Evolutionary conservation across 2,113 vertebrate genomes (phyloP).

Genomic region (Australoheros scitulus): DNA sequence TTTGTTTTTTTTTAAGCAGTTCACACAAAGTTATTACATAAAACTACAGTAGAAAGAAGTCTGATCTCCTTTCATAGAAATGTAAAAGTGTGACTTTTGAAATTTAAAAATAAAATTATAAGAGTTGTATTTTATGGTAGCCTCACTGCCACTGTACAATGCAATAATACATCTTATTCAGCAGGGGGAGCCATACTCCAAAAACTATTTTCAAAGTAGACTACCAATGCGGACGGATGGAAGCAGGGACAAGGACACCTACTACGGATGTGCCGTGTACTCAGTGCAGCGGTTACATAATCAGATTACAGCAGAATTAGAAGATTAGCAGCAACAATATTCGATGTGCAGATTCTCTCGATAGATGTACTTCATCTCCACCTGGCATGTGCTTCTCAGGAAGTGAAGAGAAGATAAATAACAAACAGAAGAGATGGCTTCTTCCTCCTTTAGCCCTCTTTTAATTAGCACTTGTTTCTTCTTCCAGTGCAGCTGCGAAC

Average conservation of each 20-base stretch:
- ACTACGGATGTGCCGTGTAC: background rate
- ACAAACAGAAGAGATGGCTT: background rate
- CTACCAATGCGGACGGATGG: background rate
- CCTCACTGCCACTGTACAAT: background rate
- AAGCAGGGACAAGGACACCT: background rate
- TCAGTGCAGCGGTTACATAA: constrained; percentile 27
- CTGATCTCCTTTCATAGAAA: background rate
- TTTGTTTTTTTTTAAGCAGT: background rate
- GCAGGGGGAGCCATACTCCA: constrained; percentile 45
- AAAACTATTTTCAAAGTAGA: background rate
- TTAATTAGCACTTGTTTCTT: background rate
- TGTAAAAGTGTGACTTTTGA: background rate
- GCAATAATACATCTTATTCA: background rate
- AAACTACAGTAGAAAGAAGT: background rate
- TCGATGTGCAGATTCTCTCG: constrained; percentile 16
- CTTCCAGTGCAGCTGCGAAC: background rate
- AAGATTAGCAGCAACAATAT: constrained; percentile 39
- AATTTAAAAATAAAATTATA: background rate
- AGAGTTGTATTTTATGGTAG: too few relatives aligned
- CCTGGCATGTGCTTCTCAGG: background rate
- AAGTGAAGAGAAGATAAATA: background rate
- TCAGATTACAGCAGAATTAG: constrained; percentile 49
- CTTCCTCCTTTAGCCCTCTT: background rate
- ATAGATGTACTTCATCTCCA: constrained; percentile 8
- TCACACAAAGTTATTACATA: background rate